phyloP scores from a whole-genome alignment of 53 echinoderm and acorn worm genomes.

The Crossaster papposus region DNA sequence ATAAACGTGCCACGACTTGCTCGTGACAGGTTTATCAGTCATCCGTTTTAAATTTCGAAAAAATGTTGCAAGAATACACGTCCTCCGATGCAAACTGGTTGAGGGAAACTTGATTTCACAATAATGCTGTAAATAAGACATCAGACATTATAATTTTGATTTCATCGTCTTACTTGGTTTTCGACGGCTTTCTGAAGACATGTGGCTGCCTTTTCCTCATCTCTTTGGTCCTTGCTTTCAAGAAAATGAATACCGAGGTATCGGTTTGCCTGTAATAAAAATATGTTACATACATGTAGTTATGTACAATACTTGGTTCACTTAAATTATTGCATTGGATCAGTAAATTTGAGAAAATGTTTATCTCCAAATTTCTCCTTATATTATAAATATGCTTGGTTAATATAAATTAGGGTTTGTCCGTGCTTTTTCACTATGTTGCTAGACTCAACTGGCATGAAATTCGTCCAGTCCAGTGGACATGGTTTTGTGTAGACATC shows the following conservation, averaged over 20 bases:
- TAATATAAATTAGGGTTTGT: neutral
- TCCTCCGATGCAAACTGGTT: too few relatives aligned
- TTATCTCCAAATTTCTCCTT: too few relatives aligned
- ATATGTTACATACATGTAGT: neutral
- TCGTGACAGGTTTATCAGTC: too few relatives aligned
- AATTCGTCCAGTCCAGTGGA: too few relatives aligned
- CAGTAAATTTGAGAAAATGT: neutral
- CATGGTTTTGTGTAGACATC: too few relatives aligned
- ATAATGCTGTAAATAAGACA: neutral
- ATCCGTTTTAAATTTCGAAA: too few relatives aligned
- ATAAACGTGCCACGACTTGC: too few relatives aligned
- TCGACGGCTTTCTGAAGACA: constrained; percentile 73
- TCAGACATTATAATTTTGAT: neutral
- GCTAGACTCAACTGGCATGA: too few relatives aligned
- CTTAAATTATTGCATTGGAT: neutral
- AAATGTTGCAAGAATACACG: too few relatives aligned
- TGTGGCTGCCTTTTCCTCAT: constrained; percentile 68
- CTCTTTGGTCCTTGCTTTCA: constrained; percentile 42
- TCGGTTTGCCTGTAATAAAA: constrained; percentile 74
- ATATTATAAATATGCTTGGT: too few relatives aligned
- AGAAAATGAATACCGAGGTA: constrained; percentile 81
- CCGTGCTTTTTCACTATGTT: too few relatives aligned
- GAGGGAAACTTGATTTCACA: too few relatives aligned
- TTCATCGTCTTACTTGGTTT: constrained; percentile 63
- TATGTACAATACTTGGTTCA: neutral